Evolutionary conservation across 2,888 invertebrate genomes (phyloP), one percentile per base, ranked within the genome.

Genomic region (Melangyna quadrimaculata): DNA sequence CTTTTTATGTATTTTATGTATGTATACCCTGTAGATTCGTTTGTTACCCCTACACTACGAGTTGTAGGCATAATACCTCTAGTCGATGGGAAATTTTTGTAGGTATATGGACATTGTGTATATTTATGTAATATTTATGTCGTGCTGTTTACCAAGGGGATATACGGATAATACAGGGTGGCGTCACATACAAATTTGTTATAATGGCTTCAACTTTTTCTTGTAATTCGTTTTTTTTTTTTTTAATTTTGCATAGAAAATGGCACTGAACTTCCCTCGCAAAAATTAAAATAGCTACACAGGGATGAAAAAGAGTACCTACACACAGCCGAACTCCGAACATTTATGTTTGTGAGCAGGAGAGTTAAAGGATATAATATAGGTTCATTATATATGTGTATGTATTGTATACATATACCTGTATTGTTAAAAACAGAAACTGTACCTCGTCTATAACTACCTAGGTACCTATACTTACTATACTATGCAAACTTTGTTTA

Each of bases 251-350:
- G 45, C 43, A 61, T 59, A 45, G 45, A 63, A 53, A 77, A 67
- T 86, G 81, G 81, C 86, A 81, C 81, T 86, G 86, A 86, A 86
- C 81, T 86, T 86, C 86, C 61, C 63, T 63, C 22, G 40, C 63
- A 48, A 43, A 19, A 51, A 61, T 24, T 74, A 48, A 65, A 22
- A 35, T 63, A 48, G 45, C 48, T 37, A 14, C 40, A 27, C 17
- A 65, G 55, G 53, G 37, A 61, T 73, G 48, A 40, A 65, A 43
- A n/a, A n/a, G 27, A 19, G 27, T 9, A 24, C n/a, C n/a, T n/a
- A n/a, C 12, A 51, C 32, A 22, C 4, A n/a, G 17, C 8, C 32
- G 3, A 65, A 32, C 45, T 14, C 8, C 32, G 3, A 65, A 32
- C 45, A 9, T 57, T 32, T 48, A 53, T 37, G 3, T 57, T 32